Evolutionary conservation across 2,113 vertebrate species (phyloP).

Genomic region (Elgaria multicarinata): DNA sequence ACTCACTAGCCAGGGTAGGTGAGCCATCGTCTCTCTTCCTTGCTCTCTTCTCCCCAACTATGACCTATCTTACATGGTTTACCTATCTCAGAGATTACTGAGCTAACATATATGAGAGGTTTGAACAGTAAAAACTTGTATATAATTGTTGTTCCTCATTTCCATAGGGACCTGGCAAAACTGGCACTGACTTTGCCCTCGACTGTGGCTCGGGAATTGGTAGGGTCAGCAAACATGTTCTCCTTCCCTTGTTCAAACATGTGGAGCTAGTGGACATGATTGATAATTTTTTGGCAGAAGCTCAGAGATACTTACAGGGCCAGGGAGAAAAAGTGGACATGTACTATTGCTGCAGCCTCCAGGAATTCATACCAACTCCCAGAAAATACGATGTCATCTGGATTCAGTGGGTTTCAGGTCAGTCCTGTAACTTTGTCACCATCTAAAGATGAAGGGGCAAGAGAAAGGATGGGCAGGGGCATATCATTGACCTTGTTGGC

Average conservation of each 20-base stretch:
- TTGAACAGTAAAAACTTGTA: not conserved
- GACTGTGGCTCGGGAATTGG: conserved; percentile 96
- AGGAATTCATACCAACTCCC: conserved; percentile 85
- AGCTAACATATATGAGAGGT: not conserved
- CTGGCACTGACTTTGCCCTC: conserved; percentile 85
- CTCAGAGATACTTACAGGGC: conserved; percentile 87
- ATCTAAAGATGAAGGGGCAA: not conserved
- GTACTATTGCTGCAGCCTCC: conserved; percentile 91
- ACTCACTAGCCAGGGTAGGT: not conserved
- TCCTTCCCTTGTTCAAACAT: conserved; percentile 89
- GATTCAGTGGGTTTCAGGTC: conserved; percentile 98
- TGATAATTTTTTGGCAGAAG: conserved; percentile 91
- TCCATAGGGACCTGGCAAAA: conserved; percentile 87
- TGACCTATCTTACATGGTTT: not conserved
- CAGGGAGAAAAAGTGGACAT: conserved; percentile 86
- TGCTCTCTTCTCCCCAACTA: too few relatives aligned
- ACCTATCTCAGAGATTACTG: not conserved
- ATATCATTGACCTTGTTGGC: not conserved
- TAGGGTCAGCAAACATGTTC: conserved; percentile 90
- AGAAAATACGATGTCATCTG: conserved; percentile 94
- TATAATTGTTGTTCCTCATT: conserved; percentile 15
- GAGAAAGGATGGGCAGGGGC: not conserved
- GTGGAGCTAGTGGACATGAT: conserved; percentile 96
- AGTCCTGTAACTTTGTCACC: conserved; percentile 66
- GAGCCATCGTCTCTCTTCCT: not conserved